A percentile compares a stretch with the other conserved stretches of the same genome.
Conservation (phyloP, 1,140 invertebrate species). For the Drosophila kanapiae region DNA sequence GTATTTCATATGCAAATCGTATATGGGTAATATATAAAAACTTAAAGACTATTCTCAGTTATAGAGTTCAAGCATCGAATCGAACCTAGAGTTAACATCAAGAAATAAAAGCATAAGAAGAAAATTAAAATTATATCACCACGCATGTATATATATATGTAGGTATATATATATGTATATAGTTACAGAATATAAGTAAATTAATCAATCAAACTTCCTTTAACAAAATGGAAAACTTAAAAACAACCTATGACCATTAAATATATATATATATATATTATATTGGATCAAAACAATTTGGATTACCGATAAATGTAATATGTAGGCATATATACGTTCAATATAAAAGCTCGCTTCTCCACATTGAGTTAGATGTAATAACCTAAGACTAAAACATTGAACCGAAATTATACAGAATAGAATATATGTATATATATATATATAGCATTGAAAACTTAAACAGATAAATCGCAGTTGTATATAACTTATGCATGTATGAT, state of each 20-base stretch:
- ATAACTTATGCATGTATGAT: constrained; percentile 47
- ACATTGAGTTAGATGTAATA: constrained; percentile 41
- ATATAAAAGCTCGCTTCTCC: constrained; percentile 58
- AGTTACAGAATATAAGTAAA: constrained; percentile 46
- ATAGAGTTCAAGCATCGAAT: constrained; percentile 43
- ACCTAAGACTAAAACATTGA: constrained; percentile 73
- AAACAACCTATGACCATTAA: constrained; percentile 61
- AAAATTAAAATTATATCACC: constrained; percentile 83
- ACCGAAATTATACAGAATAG: constrained; percentile 62
- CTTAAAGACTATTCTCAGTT: constrained; percentile 57
- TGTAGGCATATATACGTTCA: constrained; percentile 38
- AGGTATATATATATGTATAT: constrained; percentile 43
- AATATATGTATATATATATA: constrained; percentile 24
- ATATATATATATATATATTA: constrained; percentile 41
- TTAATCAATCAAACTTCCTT: constrained; percentile 50
- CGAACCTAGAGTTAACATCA: constrained; percentile 51
- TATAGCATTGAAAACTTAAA: constrained; percentile 67
- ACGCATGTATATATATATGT: constrained; percentile 67
- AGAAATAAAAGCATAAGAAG: constrained; percentile 68
- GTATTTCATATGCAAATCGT: constrained; percentile 63
- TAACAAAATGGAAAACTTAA: constrained; percentile 63
- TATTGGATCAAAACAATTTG: constrained; percentile 53
- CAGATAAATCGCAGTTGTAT: constrained; percentile 79
- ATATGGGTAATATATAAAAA: constrained; percentile 62
- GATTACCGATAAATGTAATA: constrained; percentile 39